These are phyloP conservation scores for Sciurus carolinensis DNA, from an alignment of 2,797 vertebrate species.

Conservation along the genomic window DNA sequence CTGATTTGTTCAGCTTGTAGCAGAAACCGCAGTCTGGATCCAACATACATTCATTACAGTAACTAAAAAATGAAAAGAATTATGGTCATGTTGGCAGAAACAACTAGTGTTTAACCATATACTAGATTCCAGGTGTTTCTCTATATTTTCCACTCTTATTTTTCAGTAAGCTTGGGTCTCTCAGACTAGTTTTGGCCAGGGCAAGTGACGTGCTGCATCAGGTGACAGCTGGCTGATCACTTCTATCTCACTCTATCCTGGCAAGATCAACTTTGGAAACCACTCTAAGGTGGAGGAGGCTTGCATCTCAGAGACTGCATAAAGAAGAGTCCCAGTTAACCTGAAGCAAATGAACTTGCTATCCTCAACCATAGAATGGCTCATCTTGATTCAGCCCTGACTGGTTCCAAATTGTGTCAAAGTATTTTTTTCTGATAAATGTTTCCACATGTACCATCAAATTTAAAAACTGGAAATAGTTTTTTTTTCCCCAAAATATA, in stretches of 20 bases:
- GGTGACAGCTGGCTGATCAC: background rate
- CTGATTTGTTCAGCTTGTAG: constrained; percentile 95
- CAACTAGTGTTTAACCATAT: background rate
- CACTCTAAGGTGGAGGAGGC: background rate
- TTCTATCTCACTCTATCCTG: background rate
- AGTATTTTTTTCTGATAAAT: background rate
- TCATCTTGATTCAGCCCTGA: background rate
- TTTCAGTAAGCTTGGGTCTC: background rate
- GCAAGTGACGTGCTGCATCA: background rate
- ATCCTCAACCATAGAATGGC: background rate
- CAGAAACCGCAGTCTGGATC: constrained; percentile 98
- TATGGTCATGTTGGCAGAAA: background rate
- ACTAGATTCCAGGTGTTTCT: background rate
- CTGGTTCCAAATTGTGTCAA: constrained; percentile 14
- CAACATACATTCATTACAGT: constrained; percentile 97
- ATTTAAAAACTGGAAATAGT: constrained; percentile 3
- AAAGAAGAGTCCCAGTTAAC: background rate
- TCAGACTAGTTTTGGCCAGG: background rate
- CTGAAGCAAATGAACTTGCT: background rate
- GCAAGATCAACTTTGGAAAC: background rate
- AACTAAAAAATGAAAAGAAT: constrained; percentile 89
- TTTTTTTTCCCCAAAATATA: background rate
- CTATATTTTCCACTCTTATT: background rate
- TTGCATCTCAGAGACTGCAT: background rate
- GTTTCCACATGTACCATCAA: background rate